Evolutionary conservation across 2,113 vertebrate species (phyloP), one percentile per base, ranked within the genome.

Genomic region (Cyanoderma ruficeps): DNA sequence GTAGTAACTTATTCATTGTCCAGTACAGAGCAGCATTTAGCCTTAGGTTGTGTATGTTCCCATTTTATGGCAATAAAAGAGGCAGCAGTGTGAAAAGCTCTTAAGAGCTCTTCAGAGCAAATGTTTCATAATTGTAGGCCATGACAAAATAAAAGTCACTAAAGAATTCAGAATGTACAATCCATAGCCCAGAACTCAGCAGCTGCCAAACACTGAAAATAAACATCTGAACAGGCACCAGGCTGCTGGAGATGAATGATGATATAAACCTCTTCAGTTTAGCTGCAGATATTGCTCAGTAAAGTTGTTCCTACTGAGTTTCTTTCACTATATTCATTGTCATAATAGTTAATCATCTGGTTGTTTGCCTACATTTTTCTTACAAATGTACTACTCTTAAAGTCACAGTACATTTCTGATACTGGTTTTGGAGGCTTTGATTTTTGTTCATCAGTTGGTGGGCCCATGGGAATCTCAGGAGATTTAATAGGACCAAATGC

Each of bases 41-140:
- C 92, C 75, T 90, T 78, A 81, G 90, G 93, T 90, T 93, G 76
- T 81, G 28, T 74, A 21, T 55, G 68, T 92, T 95, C 83, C 85
- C 25, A 8, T 94, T 95, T 92, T 77, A 75, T 49, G 63, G 47
- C 90, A 93, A 44, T 63, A 80, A 90, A 72, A 93, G 64, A 78
- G 67, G 53, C 60, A 85, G 88, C 68, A 88, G 72, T 67, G n/a
- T 68, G 61, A 90, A 90, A 86, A 93, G 79, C 68, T 83, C 80
- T 70, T 64, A 72, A 93, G 61, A 83, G 35, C 56, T 83, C 84
- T 93, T 93, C 74, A 79, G 52, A 91, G 42, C 13, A 87, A 91
- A 88, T 84, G 44, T 78, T 94, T 96, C 87, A 60, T 84, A 86
- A 94, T 82, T 78, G 77, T 82, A 70, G 61, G 33, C 57, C 78